Base-by-base conservation (phyloP, 2,797 vertebrate genomes). In the Limosa lapponica region DNA sequence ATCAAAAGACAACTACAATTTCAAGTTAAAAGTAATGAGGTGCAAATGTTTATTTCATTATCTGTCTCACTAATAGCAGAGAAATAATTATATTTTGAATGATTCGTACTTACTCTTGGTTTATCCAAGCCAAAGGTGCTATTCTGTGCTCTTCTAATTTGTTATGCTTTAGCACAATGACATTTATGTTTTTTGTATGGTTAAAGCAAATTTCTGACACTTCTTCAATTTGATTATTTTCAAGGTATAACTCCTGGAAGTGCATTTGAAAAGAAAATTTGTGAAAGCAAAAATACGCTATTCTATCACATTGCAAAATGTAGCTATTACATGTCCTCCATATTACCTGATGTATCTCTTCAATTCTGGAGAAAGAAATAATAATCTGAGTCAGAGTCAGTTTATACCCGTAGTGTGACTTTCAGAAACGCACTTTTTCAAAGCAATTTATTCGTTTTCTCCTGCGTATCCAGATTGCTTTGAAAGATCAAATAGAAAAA, bases 151-250 rank as follows among this genome's bases (percentile, higher is more conserved):
- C 99, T 57, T 99, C 99, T 94, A 99, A 97, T 95, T 98, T 98
- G 97, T 99, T 99, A 73, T 99, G 98, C 90, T 98, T 98, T 78
- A 99, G 96, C 90, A 99, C 98, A 85, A 99, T 95, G 37, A 99
- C 95, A n/a, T 99, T 99, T 84, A 99, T 98, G 94, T 97, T 99
- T 83, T 86, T 98, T 70, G 99, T 99, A n/a, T 98, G 98, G 92
- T 99, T 99, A 92, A 99, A 99, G 95, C 98, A 98, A 13, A 98
- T 97, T 93, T 99, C 99, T 79, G 99, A 98, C 93, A 99, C 99
- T 97, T 99, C 99, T 98, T 99, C 99, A 55, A 99, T 99, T 87
- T 99, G 96, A 86, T 99, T 99, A 95, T 99, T 98, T 98, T 99
- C 99, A 77, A 99, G 97, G 74, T 99, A 98, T 64, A 99, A 94